phyloP scores from a whole-genome alignment of 2,113 vertebrate genomes.

The Gorsachius goisagi region DNA sequence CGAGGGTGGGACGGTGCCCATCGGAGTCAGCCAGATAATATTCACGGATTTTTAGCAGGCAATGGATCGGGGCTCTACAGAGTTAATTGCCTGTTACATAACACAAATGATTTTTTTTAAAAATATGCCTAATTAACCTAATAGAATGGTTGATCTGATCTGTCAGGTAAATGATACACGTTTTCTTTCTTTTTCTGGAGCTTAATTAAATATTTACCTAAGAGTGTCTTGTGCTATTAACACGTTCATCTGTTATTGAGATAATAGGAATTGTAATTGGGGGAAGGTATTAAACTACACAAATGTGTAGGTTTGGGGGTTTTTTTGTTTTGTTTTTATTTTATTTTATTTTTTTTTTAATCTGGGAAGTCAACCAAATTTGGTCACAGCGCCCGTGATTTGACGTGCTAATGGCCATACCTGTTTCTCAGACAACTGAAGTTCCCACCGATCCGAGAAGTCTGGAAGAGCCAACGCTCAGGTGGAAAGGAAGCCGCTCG shows the following conservation, averaged over 20 bases:
- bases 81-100: conserved; percentile 45
- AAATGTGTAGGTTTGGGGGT: not conserved
- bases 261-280: not conserved
- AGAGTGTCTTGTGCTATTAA: conserved; percentile 33
- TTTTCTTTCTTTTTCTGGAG: conserved; percentile 13
- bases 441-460: rapidly evolving
- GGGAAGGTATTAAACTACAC: not conserved
- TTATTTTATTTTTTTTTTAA: too few species aligned
- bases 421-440: not conserved
- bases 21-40: not conserved
- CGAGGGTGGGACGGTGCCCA: not conserved
- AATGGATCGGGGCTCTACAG: not conserved
- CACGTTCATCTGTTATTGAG: not conserved
- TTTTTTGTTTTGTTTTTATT: too few species aligned
- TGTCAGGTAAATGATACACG: conserved; percentile 49
- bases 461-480: rapidly evolving
- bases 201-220: conserved; percentile 67
- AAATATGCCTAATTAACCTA: conserved; percentile 50
- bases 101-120: conserved; percentile 4
- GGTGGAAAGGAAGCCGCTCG: not conserved
- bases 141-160: conserved; percentile 29
- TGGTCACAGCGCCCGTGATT: not conserved
- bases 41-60: not conserved
- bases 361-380: not conserved
- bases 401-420: rapidly evolving